A percentile compares a stretch with the other conserved stretches of the same genome.
phyloP scores from a whole-genome alignment of 35 echinoderm and acorn worm genomes.

The Nesometra sesokonis region DNA sequence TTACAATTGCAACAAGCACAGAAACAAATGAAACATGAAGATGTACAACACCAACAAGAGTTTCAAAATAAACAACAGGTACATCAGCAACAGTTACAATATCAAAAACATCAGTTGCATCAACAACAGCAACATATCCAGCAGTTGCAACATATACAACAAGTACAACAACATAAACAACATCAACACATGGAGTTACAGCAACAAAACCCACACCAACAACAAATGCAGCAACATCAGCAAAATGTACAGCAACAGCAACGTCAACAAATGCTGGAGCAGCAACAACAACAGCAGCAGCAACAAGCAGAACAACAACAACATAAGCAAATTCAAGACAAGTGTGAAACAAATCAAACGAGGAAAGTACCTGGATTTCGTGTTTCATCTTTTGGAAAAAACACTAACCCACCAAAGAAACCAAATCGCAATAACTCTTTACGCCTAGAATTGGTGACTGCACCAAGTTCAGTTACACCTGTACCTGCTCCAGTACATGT shows the following conservation, averaged over 20 bases:
- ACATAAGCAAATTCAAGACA: neutral
- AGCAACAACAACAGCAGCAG: neutral
- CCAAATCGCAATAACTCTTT: neutral
- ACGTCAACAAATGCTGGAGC: neutral
- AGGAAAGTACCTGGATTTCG: constrained; percentile 1
- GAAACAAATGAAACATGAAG: neutral
- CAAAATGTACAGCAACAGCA: neutral
- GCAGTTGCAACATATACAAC: no score
- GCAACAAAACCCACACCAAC: neutral
- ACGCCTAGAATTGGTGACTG: neutral
- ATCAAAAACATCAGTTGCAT: neutral
- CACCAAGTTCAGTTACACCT: neutral
- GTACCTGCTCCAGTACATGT: neutral
- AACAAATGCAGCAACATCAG: neutral
- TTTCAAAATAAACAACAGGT: neutral
- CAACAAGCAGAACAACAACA: neutral
- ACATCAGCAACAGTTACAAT: neutral
- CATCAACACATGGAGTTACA: neutral
- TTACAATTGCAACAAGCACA: no score
- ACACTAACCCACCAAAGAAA: neutral
- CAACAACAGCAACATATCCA: neutral
- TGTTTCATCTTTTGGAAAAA: neutral
- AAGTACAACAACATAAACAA: neutral
- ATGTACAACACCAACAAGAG: neutral
- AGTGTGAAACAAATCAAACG: neutral